These are phyloP conservation scores for Triplophysa rosa DNA, from an alignment of 2,113 vertebrate species.

Conservation along the genomic window DNA sequence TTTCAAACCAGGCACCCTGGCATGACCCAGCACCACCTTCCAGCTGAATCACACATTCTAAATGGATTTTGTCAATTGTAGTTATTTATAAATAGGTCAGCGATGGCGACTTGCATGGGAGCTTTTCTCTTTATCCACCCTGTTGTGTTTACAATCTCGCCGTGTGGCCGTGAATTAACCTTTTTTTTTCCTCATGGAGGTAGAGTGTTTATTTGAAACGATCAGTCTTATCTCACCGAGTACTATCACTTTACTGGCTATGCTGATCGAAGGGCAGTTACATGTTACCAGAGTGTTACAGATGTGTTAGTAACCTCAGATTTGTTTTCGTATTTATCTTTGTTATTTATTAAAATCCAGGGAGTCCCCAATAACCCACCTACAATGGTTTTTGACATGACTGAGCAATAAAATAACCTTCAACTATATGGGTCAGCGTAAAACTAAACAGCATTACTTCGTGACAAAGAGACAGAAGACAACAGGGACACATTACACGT, in stretches of 20 bases:
- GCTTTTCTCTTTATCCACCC: constrained; percentile 11
- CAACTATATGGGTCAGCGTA: background rate
- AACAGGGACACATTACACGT: background rate
- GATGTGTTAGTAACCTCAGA: background rate
- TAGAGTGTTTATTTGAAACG: background rate
- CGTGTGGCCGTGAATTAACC: constrained; percentile 22
- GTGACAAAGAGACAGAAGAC: background rate
- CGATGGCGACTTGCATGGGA: constrained; percentile 1
- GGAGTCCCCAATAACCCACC: background rate
- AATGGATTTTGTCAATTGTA: background rate
- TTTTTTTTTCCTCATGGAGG: constrained; percentile 17
- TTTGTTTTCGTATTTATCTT: background rate
- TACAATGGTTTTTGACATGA: background rate
- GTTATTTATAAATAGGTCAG: constrained; percentile 32
- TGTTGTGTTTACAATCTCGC: constrained; percentile 31
- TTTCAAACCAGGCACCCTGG: background rate
- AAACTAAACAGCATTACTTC: background rate
- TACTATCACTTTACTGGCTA: background rate
- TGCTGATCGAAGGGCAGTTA: constrained; percentile 10
- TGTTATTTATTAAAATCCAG: no score
- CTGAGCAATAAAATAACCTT: background rate
- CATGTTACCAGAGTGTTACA: background rate
- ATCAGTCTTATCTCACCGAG: background rate
- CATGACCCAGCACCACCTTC: constrained; percentile 6
- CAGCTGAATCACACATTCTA: constrained; percentile 11